Percentiles rank a stretch among this genome's conserved stretches.
Conservation (phyloP, 2,888 invertebrate genomes). For the Hemithea aestivaria region DNA sequence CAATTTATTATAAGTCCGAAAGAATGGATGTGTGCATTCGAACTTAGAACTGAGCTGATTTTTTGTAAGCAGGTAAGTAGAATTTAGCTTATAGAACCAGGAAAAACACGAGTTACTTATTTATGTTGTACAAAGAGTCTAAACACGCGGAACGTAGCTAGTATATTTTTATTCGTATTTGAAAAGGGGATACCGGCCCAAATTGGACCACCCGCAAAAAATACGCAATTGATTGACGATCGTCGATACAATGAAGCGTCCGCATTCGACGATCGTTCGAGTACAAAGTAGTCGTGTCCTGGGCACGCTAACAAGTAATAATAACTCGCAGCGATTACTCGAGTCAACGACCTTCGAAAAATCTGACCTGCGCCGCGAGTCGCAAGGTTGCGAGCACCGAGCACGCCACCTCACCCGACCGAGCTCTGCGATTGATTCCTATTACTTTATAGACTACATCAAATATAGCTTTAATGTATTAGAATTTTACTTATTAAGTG, state of each 20-base stretch:
- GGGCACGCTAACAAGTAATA: conserved; percentile 65
- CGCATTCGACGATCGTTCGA: conserved; percentile 28
- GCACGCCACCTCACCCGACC: conserved; percentile 15
- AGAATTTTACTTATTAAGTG: too few relatives aligned
- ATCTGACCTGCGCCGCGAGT: conserved; percentile 72
- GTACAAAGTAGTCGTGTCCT: conserved; percentile 34
- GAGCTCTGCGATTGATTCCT: conserved; percentile 24
- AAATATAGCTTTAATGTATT: too few relatives aligned
- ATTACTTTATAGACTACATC: too few relatives aligned
- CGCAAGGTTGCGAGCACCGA: conserved; percentile 64
- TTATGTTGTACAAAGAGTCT: too few relatives aligned
- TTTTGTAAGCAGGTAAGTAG: too few relatives aligned
- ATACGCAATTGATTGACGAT: conserved; percentile 31
- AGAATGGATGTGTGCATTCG: too few relatives aligned
- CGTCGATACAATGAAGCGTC: conserved; percentile 23
- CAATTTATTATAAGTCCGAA: too few relatives aligned
- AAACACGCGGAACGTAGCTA: too few relatives aligned
- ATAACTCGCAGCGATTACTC: conserved; percentile 61
- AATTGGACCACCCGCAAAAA: conserved; percentile 23
- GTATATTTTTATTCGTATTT: too few relatives aligned
- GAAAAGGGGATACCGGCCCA: conserved; percentile 4
- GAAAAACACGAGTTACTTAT: too few relatives aligned
- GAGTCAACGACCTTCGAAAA: conserved; percentile 78
- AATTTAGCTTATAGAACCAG: too few relatives aligned
- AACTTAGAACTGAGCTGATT: too few relatives aligned